Conservation (phyloP, 2,888 invertebrate species). For the Gandaritis pyraliata region DNA sequence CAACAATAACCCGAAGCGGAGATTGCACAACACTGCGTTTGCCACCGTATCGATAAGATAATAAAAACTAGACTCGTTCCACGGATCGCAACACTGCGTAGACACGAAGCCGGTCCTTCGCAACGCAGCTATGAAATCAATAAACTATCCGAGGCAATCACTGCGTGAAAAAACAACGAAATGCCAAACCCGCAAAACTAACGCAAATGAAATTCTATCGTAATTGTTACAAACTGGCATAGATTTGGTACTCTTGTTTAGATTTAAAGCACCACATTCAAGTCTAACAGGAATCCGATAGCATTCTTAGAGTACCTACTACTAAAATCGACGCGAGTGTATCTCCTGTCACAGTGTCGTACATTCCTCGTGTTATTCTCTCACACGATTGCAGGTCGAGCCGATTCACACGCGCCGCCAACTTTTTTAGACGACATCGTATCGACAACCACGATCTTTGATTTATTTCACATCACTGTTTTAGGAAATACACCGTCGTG, state of each 20-base stretch:
- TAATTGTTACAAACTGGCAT: slow-evolving; percentile 39
- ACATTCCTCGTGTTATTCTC: slow-evolving; percentile 68
- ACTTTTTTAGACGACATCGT: slow-evolving; percentile 67
- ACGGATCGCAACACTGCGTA: slow-evolving; percentile 56
- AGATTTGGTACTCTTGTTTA: slow-evolving; percentile 26
- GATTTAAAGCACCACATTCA: slow-evolving; percentile 51
- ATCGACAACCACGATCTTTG: slow-evolving; percentile 73
- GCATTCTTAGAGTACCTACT: slow-evolving; percentile 23
- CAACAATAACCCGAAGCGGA: slow-evolving; percentile 56
- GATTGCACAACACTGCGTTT: slow-evolving; percentile 55
- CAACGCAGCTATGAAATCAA: slow-evolving; percentile 54
- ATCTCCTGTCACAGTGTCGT: slow-evolving; percentile 52
- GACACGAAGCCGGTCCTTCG: slow-evolving; percentile 57
- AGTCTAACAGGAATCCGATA: slow-evolving; percentile 41
- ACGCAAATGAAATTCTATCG: slow-evolving; percentile 39
- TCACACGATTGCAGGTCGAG: slow-evolving; percentile 70
- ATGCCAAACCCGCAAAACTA: slow-evolving; percentile 41
- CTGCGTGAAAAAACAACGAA: slow-evolving; percentile 45
- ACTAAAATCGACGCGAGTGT: slow-evolving; percentile 21
- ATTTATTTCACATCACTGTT: slow-evolving; percentile 83
- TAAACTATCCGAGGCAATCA: slow-evolving; percentile 48
- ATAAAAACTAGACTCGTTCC: slow-evolving; percentile 52
- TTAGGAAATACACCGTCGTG: slow-evolving; percentile 77
- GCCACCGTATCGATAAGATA: slow-evolving; percentile 59
- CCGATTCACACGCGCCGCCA: slow-evolving; percentile 77